Base-by-base conservation (phyloP, 1,140 invertebrate species). In the Hycleus cichorii region DNA sequence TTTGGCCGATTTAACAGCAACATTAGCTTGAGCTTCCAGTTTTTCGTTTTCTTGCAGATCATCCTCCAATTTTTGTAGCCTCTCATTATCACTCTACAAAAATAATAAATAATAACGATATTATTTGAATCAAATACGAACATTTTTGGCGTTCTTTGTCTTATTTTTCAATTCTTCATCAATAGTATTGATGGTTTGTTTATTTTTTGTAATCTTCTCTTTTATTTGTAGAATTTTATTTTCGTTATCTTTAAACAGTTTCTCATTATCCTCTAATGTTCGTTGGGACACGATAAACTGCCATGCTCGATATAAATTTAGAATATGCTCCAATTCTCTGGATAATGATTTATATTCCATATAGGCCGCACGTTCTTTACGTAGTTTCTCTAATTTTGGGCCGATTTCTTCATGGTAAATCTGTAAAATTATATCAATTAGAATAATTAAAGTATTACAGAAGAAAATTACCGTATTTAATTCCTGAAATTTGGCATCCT, bases 401-500 rank as follows among this genome's bases (percentile, higher is more conserved):
- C 82, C 83, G 43, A 97, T 90, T 71, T 95, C 91, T 75, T 97
- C 93, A 51, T 80, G 83, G 4, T 96, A 77, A 54, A 95, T 83
- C 88, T 94, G 64, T 42, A 67, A 64, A 46, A 62, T 10, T 8
- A 4, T 9, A 42, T 7, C 40, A 6, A 52, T 11, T 7, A 50
- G 10, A 50, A 32, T 32, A 18, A 18, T 32, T 32, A 32, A 32
- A 32, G 32, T 25, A 25, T 12, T 10, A 47, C 10, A 8, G n/a
- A 25, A 3, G 3, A 49, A 8, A 64, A 55, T 74, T 81, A 95
- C 90, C 66, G 81, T 78, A 73, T 91, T 86, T 24, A 98, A 90
- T 76, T 96, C 90, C 39, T 83, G 78, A 0, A 99, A 76, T 76
- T 94, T 95, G 3, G 81, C 83, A 76, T 99, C 92, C 76, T 99